A percentile compares a stretch with the other conserved stretches of the same genome.
Conservation (phyloP, 2,113 vertebrate species). For the Oophaga pumilio region DNA sequence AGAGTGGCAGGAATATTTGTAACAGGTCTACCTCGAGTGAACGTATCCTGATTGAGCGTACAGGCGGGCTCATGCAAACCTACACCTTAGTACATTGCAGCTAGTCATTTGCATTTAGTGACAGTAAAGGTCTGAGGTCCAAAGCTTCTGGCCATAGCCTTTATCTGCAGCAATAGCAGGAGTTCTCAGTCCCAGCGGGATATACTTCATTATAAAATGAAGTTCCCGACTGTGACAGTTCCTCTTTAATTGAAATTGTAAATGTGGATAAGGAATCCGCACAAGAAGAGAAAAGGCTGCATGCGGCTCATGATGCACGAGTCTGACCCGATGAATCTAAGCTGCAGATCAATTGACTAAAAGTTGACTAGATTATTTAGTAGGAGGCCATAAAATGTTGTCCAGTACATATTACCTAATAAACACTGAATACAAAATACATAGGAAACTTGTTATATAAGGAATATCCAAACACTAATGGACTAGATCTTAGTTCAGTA, state of each 20-base stretch:
- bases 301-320: background rate
- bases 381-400: background rate
- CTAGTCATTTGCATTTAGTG: too few relatives aligned
- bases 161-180: background rate
- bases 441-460: background rate
- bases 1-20: too few relatives aligned
- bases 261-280: background rate
- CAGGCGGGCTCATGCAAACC: too few relatives aligned
- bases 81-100: too few relatives aligned
- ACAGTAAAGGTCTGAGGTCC: too few relatives aligned
- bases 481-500: background rate
- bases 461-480: background rate
- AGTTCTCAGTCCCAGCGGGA: background rate
- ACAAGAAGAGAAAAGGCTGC: background rate
- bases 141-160: background rate
- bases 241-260: slow-evolving; percentile 5
- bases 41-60: too few relatives aligned
- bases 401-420: background rate
- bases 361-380: background rate
- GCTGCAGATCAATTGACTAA: background rate
- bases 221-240: background rate
- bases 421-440: background rate
- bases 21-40: too few relatives aligned
- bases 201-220: background rate
- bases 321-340: background rate